These are phyloP conservation scores for Melipona beecheii DNA, from an alignment of 2,888 invertebrate species.

Conservation along the genomic window DNA sequence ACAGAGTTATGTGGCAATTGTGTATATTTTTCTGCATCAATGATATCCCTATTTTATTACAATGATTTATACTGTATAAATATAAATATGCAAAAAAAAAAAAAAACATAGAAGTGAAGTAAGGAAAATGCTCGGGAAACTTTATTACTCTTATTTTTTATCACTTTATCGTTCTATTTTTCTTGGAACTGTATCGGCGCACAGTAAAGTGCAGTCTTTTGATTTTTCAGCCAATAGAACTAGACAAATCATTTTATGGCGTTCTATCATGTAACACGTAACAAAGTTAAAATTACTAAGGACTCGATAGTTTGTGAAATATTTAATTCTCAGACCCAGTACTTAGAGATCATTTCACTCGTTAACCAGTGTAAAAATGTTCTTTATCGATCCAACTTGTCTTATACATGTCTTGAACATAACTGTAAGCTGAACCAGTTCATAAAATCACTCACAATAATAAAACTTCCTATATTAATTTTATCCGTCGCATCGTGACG, in stretches of 20 bases:
- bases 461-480: not conserved
- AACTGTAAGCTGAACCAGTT: not conserved
- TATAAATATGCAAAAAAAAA: too few relatives aligned
- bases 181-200: too few relatives aligned
- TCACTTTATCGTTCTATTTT: not conserved
- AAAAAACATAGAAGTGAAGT: not conserved
- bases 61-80: not conserved
- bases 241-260: not conserved
- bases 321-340: not conserved
- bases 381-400: not conserved
- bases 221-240: not conserved
- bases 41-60: not conserved
- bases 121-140: not conserved
- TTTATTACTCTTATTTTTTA: not conserved
- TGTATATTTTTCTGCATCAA: too few relatives aligned
- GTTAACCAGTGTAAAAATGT: not conserved
- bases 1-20: too few relatives aligned
- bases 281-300: not conserved
- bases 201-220: too few relatives aligned
- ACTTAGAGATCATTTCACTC: not conserved
- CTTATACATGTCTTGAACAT: too few relatives aligned
- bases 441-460: not conserved
- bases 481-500: not conserved
- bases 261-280: not conserved
- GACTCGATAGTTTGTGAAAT: not conserved